Evolutionary conservation across 1,140 invertebrate species (phyloP).

Genomic region (Zaprionus vittiger): DNA sequence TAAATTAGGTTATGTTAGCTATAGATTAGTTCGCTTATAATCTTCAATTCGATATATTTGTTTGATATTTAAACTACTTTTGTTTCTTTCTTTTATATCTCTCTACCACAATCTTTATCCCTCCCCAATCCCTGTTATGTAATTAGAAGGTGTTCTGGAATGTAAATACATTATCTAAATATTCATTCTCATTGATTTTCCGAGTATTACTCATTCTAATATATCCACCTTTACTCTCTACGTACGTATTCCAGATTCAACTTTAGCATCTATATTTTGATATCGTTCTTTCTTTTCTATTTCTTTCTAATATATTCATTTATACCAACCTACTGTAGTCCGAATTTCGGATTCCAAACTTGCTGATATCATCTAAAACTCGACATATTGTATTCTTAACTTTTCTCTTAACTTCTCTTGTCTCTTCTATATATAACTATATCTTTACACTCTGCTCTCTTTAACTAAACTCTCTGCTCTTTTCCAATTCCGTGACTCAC

Average conservation of each 20-base stretch:
- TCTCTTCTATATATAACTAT: no score
- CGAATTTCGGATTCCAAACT: no score
- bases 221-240: no score
- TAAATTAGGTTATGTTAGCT: no score
- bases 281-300: not conserved
- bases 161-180: not conserved
- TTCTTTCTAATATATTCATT: not conserved
- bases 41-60: not conserved
- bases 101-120: not conserved
- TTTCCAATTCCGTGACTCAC: conserved; percentile 69
- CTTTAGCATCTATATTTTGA: not conserved
- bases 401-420: no score
- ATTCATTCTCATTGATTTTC: no score
- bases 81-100: not conserved
- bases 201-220: no score
- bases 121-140: not conserved
- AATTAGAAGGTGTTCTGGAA: fast-evolving
- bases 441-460: no score
- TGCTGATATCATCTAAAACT: no score
- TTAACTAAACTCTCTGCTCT: not conserved
- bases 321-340: not conserved
- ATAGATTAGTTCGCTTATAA: no score
- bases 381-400: no score
- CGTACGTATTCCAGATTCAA: no score
- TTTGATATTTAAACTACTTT: not conserved